Percentiles rank a stretch among this genome's conserved stretches.
phyloP scores from a whole-genome alignment of 2,888 invertebrate species.

The Spisula solida region DNA sequence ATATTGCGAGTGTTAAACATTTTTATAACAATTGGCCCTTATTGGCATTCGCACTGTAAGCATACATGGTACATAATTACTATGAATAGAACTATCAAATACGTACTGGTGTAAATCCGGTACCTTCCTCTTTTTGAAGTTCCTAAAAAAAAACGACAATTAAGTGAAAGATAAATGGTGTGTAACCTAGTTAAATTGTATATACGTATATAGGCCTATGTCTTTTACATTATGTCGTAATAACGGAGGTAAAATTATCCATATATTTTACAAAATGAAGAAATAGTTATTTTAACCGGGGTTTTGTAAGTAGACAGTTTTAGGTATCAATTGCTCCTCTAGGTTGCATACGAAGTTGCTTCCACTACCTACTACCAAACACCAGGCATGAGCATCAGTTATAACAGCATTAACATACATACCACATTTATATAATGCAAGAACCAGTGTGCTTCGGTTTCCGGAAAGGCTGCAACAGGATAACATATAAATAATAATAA shows the following conservation, averaged over 20 bases:
- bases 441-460: conserved; percentile 49
- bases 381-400: no score
- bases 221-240: no score
- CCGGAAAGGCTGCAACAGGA: conserved; percentile 51
- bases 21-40: background rate
- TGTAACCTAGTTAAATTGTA: background rate
- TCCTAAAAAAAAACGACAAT: conserved; percentile 2
- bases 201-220: no score
- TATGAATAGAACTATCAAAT: background rate
- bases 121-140: background rate
- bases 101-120: background rate
- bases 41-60: background rate
- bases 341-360: no score
- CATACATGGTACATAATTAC: background rate
- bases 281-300: no score
- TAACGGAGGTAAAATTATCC: no score
- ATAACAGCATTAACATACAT: no score
- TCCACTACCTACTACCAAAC: no score
- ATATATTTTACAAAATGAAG: no score
- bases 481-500: background rate
- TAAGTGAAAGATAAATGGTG: background rate
- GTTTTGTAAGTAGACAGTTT: no score
- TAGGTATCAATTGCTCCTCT: no score
- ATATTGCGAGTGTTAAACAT: background rate
- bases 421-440: conserved; percentile 49